phyloP scores from a whole-genome alignment of 2,888 invertebrate species.

The Lepidochrysops patricia region DNA sequence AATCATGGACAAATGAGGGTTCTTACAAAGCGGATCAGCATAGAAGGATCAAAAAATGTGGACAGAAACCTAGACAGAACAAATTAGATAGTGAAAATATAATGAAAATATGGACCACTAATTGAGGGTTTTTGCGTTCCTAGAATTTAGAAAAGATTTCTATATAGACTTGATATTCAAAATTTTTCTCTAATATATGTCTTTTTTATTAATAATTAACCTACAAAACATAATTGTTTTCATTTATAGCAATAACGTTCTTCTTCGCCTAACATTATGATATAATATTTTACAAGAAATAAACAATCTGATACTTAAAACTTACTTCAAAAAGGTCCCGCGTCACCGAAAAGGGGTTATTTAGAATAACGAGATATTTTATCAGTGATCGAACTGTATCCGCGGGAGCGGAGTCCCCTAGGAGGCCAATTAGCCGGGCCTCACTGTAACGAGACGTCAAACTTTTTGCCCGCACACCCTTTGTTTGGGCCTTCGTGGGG shows the following conservation, averaged over 20 bases:
- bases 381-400: slow-evolving; percentile 12
- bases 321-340: slow-evolving; percentile 18
- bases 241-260: too few relatives aligned
- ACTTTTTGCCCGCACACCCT: slow-evolving; percentile 44
- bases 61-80: background rate
- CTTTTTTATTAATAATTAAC: too few relatives aligned
- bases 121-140: too few relatives aligned
- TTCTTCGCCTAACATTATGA: background rate
- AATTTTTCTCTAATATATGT: too few relatives aligned
- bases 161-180: too few relatives aligned
- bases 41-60: background rate
- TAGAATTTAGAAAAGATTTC: too few relatives aligned
- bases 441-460: slow-evolving; percentile 58
- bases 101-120: too few relatives aligned
- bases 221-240: too few relatives aligned
- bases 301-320: slow-evolving; percentile 9
- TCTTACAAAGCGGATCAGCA: background rate
- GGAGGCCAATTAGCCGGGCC: slow-evolving; percentile 52
- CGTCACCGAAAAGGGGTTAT: background rate
- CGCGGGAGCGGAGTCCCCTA: slow-evolving; percentile 29
- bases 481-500: slow-evolving; percentile 15
- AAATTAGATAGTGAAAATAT: too few relatives aligned
- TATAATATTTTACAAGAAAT: background rate
- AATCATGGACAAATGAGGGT: background rate
- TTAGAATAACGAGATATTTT: slow-evolving; percentile 8